Conservation (phyloP, 64 coral and sea anemone genomes). For the Anthopleura sola region DNA sequence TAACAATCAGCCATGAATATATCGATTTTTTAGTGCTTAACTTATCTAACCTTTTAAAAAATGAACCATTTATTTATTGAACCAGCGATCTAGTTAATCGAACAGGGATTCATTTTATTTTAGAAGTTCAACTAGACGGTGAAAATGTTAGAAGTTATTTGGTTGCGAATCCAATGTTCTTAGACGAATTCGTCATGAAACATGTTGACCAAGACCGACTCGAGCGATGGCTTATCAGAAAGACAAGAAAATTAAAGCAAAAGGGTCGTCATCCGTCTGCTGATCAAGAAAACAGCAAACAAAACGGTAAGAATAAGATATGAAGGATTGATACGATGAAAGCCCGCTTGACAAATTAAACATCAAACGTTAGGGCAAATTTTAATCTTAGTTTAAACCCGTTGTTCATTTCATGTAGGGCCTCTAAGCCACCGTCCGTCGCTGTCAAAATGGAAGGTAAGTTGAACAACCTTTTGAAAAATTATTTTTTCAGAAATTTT, state of each 20-base stretch:
- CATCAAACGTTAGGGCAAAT: too few species aligned
- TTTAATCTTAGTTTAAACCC: too few species aligned
- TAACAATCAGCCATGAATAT: neutral
- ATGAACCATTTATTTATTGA: neutral
- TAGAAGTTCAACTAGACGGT: conserved; percentile 54
- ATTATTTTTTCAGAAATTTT: neutral
- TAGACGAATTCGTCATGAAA: conserved; percentile 95
- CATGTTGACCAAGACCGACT: conserved; percentile 92
- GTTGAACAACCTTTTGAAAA: neutral
- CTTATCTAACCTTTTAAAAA: neutral
- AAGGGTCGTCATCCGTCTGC: conserved; percentile 50
- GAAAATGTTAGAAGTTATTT: conserved; percentile 74
- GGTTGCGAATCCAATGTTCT: conserved; percentile 85
- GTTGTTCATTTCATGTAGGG: neutral
- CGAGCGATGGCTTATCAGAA: conserved; percentile 91
- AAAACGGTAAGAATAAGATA: conserved; percentile 47
- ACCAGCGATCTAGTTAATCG: neutral
- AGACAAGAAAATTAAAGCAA: conserved; percentile 87
- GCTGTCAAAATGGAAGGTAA: conserved; percentile 90
- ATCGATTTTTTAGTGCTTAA: neutral
- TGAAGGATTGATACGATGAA: neutral
- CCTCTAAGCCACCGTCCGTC: conserved; percentile 66
- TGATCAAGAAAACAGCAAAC: conserved; percentile 75
- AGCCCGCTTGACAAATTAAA: neutral
- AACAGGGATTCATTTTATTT: neutral